Conservation (phyloP, 2,888 invertebrate species). For the Elmis aenea region DNA sequence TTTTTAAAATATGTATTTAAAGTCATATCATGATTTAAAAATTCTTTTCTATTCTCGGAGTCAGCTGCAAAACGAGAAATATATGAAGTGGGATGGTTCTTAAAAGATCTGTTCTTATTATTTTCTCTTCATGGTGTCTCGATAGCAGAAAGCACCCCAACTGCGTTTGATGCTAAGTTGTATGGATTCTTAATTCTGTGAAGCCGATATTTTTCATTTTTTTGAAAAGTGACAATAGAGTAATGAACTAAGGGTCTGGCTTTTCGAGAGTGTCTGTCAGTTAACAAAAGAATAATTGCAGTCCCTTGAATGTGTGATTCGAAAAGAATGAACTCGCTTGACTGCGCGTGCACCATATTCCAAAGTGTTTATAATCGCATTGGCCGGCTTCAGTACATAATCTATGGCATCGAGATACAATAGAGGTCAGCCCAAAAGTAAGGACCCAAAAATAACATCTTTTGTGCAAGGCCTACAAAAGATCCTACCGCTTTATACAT, state of each 20-base stretch:
- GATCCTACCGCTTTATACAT: too few relatives aligned
- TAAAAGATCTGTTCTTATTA: conserved; percentile 18
- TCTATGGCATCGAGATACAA: too few relatives aligned
- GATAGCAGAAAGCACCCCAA: conserved; percentile 15
- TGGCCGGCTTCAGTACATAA: conserved; percentile 15
- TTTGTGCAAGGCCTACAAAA: too few relatives aligned
- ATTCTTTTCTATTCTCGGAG: conserved; percentile 20
- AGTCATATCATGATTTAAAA: conserved; percentile 21
- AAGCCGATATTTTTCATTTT: conserved; percentile 23
- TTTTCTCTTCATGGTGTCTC: conserved; percentile 23
- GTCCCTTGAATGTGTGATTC: conserved; percentile 32
- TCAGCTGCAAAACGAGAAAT: conserved; percentile 20
- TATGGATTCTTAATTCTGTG: conserved; percentile 21
- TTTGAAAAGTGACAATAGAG: conserved; percentile 29
- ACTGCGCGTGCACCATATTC: conserved; percentile 30
- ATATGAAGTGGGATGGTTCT: conserved; percentile 14
- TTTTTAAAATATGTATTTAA: too few relatives aligned
- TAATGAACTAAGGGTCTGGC: conserved; percentile 33
- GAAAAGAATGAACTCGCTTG: conserved; percentile 38
- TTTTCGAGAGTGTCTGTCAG: conserved; percentile 33
- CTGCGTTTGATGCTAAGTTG: conserved; percentile 17
- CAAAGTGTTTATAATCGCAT: conserved; percentile 33
- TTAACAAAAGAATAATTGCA: conserved; percentile 37
- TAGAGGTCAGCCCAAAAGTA: too few relatives aligned
- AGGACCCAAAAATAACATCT: too few relatives aligned